Conservation (phyloP, 2,113 vertebrate genomes). For the Baryphthengus martii region DNA sequence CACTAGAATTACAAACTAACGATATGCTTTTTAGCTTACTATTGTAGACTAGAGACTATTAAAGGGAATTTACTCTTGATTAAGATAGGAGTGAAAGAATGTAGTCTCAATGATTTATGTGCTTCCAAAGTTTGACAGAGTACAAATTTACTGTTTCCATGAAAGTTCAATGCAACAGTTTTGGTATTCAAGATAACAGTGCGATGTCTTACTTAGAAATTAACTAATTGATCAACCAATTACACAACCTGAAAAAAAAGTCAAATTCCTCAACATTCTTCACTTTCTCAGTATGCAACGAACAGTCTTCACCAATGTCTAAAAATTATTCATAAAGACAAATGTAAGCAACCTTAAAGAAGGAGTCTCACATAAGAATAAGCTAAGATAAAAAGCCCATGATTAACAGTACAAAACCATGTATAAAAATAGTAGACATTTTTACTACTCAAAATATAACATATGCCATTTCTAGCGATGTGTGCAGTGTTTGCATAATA, state of each 20-base stretch:
- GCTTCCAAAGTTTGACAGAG: background rate
- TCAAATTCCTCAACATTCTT: background rate
- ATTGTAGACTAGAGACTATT: background rate
- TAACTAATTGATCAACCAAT: background rate
- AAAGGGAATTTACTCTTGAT: background rate
- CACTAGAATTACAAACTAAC: background rate
- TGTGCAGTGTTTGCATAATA: background rate
- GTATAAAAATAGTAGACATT: background rate
- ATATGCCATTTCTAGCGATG: background rate
- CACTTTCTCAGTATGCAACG: background rate
- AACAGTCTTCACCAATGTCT: background rate
- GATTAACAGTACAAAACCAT: background rate
- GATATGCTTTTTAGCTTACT: background rate
- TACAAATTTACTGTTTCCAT: background rate
- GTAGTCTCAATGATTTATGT: background rate
- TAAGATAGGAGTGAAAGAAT: constrained; percentile 2
- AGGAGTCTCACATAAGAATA: background rate
- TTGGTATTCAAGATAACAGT: background rate
- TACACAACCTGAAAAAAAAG: background rate
- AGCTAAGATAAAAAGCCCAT: background rate
- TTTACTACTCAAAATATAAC: constrained; percentile 7
- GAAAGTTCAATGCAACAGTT: background rate
- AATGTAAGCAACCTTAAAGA: constrained; percentile 7
- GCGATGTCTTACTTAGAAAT: background rate
- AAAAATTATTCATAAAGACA: constrained; percentile 54